Evolutionary conservation across 2,797 vertebrate species (phyloP).

Genomic region (Pangasius djambal): DNA sequence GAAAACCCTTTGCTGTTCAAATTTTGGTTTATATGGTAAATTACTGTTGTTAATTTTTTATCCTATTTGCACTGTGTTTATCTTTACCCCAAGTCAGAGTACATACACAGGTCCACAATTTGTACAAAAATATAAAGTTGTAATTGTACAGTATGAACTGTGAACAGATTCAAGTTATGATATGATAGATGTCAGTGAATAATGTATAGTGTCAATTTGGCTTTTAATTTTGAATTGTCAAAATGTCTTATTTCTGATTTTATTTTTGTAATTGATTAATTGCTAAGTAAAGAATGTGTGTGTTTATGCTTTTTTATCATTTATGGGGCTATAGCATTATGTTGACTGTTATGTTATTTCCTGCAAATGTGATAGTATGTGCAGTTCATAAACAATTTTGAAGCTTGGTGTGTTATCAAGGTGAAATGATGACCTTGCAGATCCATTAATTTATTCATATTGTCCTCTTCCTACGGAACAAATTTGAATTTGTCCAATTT

Average conservation of each 20-base stretch:
- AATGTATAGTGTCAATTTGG: not conserved
- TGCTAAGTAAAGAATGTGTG: slow-evolving; percentile 15
- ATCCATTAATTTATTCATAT: not conserved
- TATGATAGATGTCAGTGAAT: not conserved
- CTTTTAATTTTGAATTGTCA: not conserved
- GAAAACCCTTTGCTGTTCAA: not conserved
- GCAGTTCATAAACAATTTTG: not conserved
- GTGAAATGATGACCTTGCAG: not conserved
- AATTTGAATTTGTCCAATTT: not conserved
- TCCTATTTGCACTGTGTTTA: not conserved
- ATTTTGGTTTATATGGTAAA: not conserved
- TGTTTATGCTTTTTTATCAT: not conserved
- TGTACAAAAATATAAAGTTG: not conserved
- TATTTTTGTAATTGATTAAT: slow-evolving; percentile 29
- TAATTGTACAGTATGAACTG: slow-evolving; percentile 12
- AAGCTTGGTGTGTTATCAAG: not conserved
- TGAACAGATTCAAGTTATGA: not conserved
- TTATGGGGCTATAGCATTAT: not conserved
- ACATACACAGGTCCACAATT: not conserved
- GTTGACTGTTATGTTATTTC: not conserved
- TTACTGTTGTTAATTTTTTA: not conserved
- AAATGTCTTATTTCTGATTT: not conserved
- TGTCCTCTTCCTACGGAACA: not conserved
- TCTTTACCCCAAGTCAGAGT: not conserved
- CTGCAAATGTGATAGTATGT: not conserved